Conservation (phyloP, 2,888 invertebrate genomes). For the Xestobium rufovillosum region DNA sequence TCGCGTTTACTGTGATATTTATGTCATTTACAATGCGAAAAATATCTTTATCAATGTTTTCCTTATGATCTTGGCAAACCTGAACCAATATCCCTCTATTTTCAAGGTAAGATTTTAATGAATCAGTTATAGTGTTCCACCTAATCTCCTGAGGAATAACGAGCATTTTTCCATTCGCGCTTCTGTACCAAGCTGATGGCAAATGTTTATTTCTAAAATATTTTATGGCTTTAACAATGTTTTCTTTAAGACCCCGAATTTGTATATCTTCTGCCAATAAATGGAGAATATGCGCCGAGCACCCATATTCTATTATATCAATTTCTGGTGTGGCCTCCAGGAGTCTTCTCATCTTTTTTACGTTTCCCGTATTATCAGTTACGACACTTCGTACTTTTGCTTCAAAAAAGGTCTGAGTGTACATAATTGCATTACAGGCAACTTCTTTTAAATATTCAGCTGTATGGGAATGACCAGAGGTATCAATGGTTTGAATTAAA, state of each 20-base stretch:
- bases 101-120: conserved; percentile 15
- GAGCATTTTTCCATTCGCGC: conserved; percentile 18
- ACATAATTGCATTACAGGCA: conserved; percentile 13
- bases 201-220: conserved; percentile 23
- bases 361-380: conserved; percentile 8
- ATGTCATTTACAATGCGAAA: conserved; percentile 6
- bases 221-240: conserved; percentile 20
- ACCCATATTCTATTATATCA: conserved; percentile 13
- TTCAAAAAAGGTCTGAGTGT: conserved; percentile 7
- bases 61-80: conserved; percentile 9
- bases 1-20: conserved; percentile 10
- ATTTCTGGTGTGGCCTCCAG: conserved; percentile 8
- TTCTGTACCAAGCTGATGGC: conserved; percentile 19
- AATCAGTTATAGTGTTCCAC: conserved; percentile 19
- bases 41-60: conserved; percentile 10
- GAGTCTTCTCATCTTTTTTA: conserved; percentile 8
- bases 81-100: conserved; percentile 13
- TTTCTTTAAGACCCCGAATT: conserved; percentile 17
- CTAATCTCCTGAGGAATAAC: conserved; percentile 19
- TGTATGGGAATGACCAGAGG: conserved; percentile 10
- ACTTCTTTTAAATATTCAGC: conserved; percentile 12
- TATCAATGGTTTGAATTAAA: conserved; percentile 8
- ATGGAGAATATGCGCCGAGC: conserved; percentile 17
- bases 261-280: conserved; percentile 21
- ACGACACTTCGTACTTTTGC: conserved; percentile 13